Conservation (phyloP, 2,888 invertebrate species). For the Leptopilina myrica region DNA sequence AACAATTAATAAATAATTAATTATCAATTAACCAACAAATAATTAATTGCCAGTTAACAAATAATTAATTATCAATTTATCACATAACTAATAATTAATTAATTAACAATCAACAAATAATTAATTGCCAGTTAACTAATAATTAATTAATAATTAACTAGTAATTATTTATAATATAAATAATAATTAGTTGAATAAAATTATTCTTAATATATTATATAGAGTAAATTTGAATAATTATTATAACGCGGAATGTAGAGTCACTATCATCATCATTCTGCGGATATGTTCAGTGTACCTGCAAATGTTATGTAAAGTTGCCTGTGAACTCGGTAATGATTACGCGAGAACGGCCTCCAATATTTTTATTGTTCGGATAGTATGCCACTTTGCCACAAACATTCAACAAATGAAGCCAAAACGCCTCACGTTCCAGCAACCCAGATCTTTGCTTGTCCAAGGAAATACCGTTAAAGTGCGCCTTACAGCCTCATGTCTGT, state of each 20-base stretch:
- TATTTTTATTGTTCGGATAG: slow-evolving; percentile 1
- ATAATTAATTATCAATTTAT: no score
- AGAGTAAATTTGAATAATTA: no score
- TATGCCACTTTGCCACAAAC: slow-evolving; percentile 13
- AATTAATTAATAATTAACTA: no score
- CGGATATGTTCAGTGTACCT: slow-evolving; percentile 13
- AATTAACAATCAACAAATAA: no score
- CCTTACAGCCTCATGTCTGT: slow-evolving; percentile 18
- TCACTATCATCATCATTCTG: slow-evolving; percentile 20
- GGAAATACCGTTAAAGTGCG: slow-evolving; percentile 32
- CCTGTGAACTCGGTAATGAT: slow-evolving; percentile 20
- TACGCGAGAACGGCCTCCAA: slow-evolving; percentile 31
- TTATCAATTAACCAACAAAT: no score
- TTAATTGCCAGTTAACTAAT: no score
- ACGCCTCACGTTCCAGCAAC: slow-evolving; percentile 35
- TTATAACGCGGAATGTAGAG: not conserved
- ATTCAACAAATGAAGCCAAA: slow-evolving; percentile 27
- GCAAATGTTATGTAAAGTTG: slow-evolving; percentile 29
- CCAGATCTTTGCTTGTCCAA: slow-evolving; percentile 22
- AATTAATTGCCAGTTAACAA: no score
- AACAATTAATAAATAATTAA: no score
- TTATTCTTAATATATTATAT: no score
- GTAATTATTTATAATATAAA: no score
- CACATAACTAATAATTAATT: no score
- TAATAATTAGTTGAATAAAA: no score